Evolutionary conservation across 2,797 vertebrate genomes (phyloP).

Genomic region (Amniataba percoides): DNA sequence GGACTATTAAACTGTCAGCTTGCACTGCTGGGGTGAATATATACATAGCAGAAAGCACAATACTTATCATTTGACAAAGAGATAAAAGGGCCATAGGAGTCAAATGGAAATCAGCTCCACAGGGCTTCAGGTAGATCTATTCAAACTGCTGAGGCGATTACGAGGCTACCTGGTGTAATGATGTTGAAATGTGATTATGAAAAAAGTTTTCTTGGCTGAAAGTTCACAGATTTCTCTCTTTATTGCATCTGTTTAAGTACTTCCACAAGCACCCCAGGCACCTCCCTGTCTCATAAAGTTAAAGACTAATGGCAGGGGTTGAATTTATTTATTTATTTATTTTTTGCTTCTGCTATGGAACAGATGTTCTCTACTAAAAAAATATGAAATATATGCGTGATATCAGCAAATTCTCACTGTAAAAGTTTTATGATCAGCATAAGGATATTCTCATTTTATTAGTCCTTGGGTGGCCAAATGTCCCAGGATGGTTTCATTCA

Average conservation of each 20-base stretch:
- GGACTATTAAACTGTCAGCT: conserved; percentile 55
- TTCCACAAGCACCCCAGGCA: not conserved
- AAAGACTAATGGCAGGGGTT: not conserved
- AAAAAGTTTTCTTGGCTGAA: not conserved
- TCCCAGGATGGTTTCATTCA: not conserved
- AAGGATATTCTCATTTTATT: not conserved
- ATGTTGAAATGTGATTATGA: conserved; percentile 17
- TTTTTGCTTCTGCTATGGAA: not conserved
- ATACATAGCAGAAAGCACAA: conserved; percentile 21
- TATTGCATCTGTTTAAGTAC: conserved; percentile 15
- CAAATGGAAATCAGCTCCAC: conserved; percentile 34
- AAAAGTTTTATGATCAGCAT: not conserved
- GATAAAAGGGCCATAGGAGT: conserved; percentile 35
- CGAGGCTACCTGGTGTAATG: conserved; percentile 16
- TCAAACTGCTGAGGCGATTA: conserved; percentile 25
- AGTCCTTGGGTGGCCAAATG: not conserved
- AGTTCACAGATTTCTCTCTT: conserved; percentile 11
- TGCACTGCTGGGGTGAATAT: conserved; percentile 16
- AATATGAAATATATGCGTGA: not conserved
- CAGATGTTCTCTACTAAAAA: not conserved
- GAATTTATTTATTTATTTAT: too few species aligned
- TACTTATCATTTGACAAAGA: conserved; percentile 42
- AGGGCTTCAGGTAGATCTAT: conserved; percentile 34
- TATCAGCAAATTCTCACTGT: not conserved
- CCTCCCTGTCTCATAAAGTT: not conserved